Conservation (phyloP, 2,888 invertebrate genomes). For the Chymomyza amoena region DNA sequence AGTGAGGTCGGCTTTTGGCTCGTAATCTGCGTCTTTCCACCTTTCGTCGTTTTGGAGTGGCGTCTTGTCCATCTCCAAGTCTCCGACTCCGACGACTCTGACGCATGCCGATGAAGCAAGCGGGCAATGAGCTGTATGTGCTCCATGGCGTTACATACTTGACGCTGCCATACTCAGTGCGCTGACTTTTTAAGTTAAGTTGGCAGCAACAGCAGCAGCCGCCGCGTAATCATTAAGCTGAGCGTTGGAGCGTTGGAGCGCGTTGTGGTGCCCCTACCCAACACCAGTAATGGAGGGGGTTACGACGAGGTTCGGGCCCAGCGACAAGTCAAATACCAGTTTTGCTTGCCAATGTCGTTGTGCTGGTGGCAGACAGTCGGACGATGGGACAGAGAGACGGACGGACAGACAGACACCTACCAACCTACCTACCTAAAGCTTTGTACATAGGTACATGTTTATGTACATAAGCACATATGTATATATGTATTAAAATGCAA, state of each 20-base stretch:
- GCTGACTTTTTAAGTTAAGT: slow-evolving; percentile 41
- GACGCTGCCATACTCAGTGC: slow-evolving; percentile 14
- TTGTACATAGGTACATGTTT: neutral
- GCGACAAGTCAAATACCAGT: slow-evolving; percentile 54
- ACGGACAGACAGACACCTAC: slow-evolving; percentile 5
- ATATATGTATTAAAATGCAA: no score
- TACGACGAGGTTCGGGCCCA: neutral
- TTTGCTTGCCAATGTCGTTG: slow-evolving; percentile 34
- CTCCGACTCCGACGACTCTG: no score
- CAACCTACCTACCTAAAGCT: slow-evolving; percentile 18
- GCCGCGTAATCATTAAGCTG: slow-evolving; percentile 58
- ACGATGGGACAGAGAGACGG: neutral
- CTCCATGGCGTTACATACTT: slow-evolving; percentile 27
- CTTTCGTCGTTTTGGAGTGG: neutral
- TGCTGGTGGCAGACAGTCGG: neutral
- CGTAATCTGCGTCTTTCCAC: neutral
- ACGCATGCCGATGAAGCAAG: slow-evolving; percentile 34
- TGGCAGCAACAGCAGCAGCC: slow-evolving; percentile 33
- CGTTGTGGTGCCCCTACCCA: neutral
- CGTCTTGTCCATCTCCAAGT: neutral
- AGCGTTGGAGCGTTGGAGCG: slow-evolving; percentile 2
- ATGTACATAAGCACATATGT: neutral
- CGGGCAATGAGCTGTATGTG: slow-evolving; percentile 4
- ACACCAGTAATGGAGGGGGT: neutral
- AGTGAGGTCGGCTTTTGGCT: neutral